Evolutionary conservation across 2,797 vertebrate genomes (phyloP), one percentile per base, ranked within the genome.

Genomic region (Lithobates pipiens): DNA sequence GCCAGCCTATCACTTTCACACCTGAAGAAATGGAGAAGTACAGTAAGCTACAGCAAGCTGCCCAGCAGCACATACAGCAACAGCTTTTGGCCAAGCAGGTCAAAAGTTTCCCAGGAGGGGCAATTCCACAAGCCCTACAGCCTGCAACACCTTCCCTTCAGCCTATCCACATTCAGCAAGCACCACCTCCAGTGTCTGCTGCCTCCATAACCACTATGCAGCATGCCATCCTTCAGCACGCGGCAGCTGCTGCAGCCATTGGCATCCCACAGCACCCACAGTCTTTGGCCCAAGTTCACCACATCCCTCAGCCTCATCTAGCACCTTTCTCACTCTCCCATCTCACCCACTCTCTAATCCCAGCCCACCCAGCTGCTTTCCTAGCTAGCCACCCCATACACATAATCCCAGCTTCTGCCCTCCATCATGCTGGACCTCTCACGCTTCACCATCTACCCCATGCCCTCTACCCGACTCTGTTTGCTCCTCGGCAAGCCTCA

Each of bases 21-120:
- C 97, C 98, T 0, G 98, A 99, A 91, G 98, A 99, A 90, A 99
- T 99, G 97, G 98, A 99, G 91, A 99, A 99, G 77, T 99, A 99
- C 92, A 96, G 98, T 90, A 99, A 99, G 89, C 95, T 99, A 85
- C 98, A 99, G 84, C 98, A 99, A 91, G 98, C 98, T 0, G 98
- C 98, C 0, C 98, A 99, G 90, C 98, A 99, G 82, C 98, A 99
- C 93, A 99, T 99, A 88, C 98, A 99, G 91, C 98, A 99, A 91
- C 98, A 99, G 91, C 96, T 99, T 23, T 89, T 99, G 86, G 98
- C 98, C 67, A 99, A 99, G 92, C 98, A 99, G 90, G 98, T 99
- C 13, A 99, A 99, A 91, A 94, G 93, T 0, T 99, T 98, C 61
- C 98, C 98, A 0, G 92, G 96, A 0, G 97, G 97, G 0, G 95